Evolutionary conservation across 2,797 vertebrate species (phyloP), one percentile per base, ranked within the genome.

Genomic region (Toxotes lorentzi): DNA sequence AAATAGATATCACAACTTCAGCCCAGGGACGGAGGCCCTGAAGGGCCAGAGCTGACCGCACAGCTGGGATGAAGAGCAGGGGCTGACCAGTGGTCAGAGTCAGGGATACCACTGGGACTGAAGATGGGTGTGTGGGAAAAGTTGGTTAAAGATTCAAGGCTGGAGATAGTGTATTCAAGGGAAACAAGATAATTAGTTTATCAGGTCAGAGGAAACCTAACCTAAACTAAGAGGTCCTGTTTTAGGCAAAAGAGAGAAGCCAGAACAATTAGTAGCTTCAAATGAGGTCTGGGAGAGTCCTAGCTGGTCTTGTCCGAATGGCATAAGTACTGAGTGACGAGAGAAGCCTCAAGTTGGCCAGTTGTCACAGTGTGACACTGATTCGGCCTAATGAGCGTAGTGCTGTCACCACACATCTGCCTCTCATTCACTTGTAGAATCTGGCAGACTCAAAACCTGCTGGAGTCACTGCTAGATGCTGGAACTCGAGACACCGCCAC

Each of bases 371-470:
- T 79, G 89, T 95, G 96, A 96, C 85, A 89, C 94, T 95, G 95
- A 95, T 96, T 95, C 88, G 84, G 77, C 87, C 91, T 95, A 96
- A 96, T 92, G 93, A 97, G 95, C 89, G 84, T 91, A 90, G 85
- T 81, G 89, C 88, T 96, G 95, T 96, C 95, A 94, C 84, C 91
- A 91, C 93, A 95, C 94, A 94, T 96, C 93, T 92, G 93, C 90
- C 89, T 91, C 89, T 77, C 95, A 95, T 95, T 98, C 97, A 97
- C 94, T 98, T 98, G 95, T 98, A 97, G 95, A 97, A 96, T 91
- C 96, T 97, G 96, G 97, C 97, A 94, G 97, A 96, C 86, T 96
- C 94, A 21, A 94, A 97, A 95, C 97, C 97, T 27, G 97, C 97
- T 91, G 97, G 97, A 91, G 96, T 97, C 92, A 95, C 95, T 88